These are phyloP conservation scores for Gouania willdenowi DNA, from an alignment of 2,797 vertebrate species.

Conservation along the genomic window DNA sequence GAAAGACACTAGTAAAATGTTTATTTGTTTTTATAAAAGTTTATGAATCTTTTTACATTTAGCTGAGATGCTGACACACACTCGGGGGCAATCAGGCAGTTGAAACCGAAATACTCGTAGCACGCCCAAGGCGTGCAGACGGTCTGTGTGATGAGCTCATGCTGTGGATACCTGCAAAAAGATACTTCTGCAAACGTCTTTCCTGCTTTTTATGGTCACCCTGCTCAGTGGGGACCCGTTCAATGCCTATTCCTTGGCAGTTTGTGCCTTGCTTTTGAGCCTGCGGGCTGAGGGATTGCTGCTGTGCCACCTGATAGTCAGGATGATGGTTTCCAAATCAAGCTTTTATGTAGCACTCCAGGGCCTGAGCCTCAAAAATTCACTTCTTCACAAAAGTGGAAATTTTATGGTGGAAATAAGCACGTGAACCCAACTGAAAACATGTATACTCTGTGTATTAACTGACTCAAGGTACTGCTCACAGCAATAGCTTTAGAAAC, in stretches of 20 bases:
- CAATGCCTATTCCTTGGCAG: conserved; percentile 8
- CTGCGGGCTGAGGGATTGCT: neutral
- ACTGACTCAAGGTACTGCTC: neutral
- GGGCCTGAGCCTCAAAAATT: conserved; percentile 7
- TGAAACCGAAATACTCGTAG: neutral
- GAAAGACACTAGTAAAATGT: no score
- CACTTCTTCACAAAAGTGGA: conserved; percentile 19
- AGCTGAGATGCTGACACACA: no score
- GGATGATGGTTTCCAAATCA: conserved; percentile 29
- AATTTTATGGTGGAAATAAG: conserved; percentile 21
- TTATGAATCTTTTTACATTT: no score
- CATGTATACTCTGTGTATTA: neutral
- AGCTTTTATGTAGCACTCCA: conserved; percentile 40
- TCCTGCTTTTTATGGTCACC: conserved; percentile 4
- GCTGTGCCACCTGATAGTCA: conserved; percentile 38
- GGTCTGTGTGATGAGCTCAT: neutral
- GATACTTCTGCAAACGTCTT: conserved; percentile 6
- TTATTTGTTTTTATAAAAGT: no score
- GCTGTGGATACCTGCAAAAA: conserved; percentile 13
- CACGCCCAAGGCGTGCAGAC: neutral
- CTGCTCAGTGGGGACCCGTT: conserved; percentile 16
- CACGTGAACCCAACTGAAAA: conserved; percentile 17
- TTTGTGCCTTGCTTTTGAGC: conserved; percentile 16
- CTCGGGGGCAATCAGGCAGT: conserved; percentile 7
- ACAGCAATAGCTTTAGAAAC: no score